Base-by-base conservation (phyloP, 2,888 invertebrate genomes). In the Agrochola macilenta region DNA sequence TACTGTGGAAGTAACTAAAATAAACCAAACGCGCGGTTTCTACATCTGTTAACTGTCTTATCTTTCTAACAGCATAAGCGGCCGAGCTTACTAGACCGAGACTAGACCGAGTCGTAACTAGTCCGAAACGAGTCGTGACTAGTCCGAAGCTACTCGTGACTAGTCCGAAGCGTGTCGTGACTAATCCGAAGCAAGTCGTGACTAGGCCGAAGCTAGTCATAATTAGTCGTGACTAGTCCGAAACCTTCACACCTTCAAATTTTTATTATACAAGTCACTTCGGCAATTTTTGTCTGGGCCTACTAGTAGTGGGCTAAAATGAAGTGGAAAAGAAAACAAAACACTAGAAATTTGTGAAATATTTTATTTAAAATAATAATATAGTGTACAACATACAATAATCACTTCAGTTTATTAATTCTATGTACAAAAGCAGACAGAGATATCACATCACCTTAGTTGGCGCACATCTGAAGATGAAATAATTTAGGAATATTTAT, bases 391-490 rank as follows among this genome's bases (percentile, higher is more conserved):
- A 84, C 86, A 86, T 79, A 85, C 65, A 85, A 78, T 69, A 74
- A 74, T 77, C 70, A 78, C 58, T 84, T 78, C 66, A 80, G 58
- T 86, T 88, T 61, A 81, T 78, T 82, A 78, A 85, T 84, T 74
- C 74, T 91, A 91, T 92, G 89, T 91, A 91, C 91, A 91, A 89
- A 90, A 91, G 89, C 90, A 85, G 86, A 87, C 74, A 82, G 79
- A 84, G 75, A 85, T 89, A 90, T 91, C 90, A 90, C 89, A 91
- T 87, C 72, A 86, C 78, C 70, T 64, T 71, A 82, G 87, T 88
- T 87, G 88, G 87, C 87, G 76, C 71, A 82, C 76, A 83, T 85
- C 77, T 86, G 84, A 84, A 83, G 78, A 74, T 58, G 49, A 68
- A n/a, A 70, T 11, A 14, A 49, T n/a, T 68, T 60, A 20, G 23